phyloP scores from a whole-genome alignment of 1,140 invertebrate species.

The Colletes latitarsis region DNA sequence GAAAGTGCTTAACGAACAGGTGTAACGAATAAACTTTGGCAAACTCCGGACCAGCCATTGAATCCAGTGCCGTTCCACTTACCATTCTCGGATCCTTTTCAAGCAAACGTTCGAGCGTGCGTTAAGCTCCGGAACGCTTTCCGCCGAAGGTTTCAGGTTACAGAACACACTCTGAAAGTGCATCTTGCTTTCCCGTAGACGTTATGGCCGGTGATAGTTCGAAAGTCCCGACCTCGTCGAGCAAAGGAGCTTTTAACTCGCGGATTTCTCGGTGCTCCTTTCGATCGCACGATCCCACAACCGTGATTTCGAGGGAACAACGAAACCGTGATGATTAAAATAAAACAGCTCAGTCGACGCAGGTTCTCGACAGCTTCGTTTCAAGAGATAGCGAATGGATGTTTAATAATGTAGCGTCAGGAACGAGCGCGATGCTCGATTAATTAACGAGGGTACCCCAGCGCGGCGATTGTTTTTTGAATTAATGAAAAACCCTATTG shows the following conservation, averaged over 20 bases:
- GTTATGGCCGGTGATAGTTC: constrained; percentile 42
- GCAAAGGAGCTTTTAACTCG: constrained; percentile 32
- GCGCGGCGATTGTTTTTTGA: not conserved
- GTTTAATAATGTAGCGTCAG: not conserved
- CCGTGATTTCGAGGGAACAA: constrained; percentile 31
- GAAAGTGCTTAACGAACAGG: not conserved
- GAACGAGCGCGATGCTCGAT: not conserved
- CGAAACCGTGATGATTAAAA: not conserved
- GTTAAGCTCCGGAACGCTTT: constrained; percentile 6
- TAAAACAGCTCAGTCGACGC: not conserved
- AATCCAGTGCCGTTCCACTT: not conserved
- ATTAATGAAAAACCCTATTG: not conserved
- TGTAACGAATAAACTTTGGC: not conserved
- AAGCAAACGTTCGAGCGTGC: not conserved
- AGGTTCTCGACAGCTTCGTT: not conserved
- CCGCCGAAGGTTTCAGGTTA: not conserved
- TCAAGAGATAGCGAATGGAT: not conserved
- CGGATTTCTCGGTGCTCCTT: not conserved
- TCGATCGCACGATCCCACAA: constrained; percentile 12
- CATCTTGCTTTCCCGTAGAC: constrained; percentile 42
- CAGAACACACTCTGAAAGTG: constrained; percentile 31
- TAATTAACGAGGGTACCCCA: not conserved
- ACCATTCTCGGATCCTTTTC: not conserved
- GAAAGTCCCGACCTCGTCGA: constrained; percentile 3
- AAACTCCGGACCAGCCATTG: not conserved